A percentile compares a stretch with the other conserved stretches of the same genome.
phyloP scores from a whole-genome alignment of 2,113 vertebrate genomes.

The Nesogale talazaci region DNA sequence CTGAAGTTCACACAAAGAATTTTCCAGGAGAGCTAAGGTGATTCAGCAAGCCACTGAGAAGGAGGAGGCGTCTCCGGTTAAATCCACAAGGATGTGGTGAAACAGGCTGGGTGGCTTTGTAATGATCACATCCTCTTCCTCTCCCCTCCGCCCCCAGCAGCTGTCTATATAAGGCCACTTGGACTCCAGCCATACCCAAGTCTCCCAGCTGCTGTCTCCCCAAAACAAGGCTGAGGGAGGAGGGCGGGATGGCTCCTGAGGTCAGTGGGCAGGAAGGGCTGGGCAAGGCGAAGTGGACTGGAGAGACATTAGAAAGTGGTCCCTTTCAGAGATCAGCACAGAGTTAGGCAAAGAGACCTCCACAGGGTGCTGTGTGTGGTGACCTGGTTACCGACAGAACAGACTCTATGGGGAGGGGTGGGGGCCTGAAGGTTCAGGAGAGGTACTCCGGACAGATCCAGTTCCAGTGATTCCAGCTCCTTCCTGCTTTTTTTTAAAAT shows the following conservation, averaged over 20 bases:
- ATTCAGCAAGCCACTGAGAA: neutral
- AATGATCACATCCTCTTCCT: conserved; percentile 33
- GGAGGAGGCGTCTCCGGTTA: neutral
- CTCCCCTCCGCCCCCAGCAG: too few species aligned
- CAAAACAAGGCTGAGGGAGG: neutral
- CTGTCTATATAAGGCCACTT: neutral
- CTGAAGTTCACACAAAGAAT: neutral
- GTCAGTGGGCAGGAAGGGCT: neutral
- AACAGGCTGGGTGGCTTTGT: neutral
- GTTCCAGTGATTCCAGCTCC: too few species aligned
- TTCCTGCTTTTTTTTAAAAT: too few species aligned
- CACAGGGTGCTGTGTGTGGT: neutral
- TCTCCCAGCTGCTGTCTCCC: neutral
- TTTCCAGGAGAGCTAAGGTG: neutral
- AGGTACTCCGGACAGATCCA: neutral
- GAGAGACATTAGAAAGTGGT: neutral
- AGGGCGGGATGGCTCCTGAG: neutral
- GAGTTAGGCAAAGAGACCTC: neutral
- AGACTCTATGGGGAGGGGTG: neutral
- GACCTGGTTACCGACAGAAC: neutral
- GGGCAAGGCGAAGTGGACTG: neutral
- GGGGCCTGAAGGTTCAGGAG: neutral
- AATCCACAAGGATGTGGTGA: neutral
- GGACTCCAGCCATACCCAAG: neutral
- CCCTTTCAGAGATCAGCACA: neutral